Percentiles rank a stretch among this genome's conserved stretches.
phyloP scores from a whole-genome alignment of 2,113 vertebrate genomes.

The Bujurquina vittata region DNA sequence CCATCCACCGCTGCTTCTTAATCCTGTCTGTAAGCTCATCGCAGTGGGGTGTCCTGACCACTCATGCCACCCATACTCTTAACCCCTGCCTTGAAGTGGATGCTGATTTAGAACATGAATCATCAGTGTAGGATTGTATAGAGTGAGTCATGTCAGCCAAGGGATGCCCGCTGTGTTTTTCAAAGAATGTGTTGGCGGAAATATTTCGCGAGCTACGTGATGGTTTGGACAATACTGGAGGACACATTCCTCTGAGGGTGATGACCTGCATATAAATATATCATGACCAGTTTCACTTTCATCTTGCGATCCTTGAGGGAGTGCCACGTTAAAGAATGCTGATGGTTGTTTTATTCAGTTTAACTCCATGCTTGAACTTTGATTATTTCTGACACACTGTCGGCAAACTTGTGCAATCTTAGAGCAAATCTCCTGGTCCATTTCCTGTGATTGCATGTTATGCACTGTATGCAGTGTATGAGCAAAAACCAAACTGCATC shows the following conservation, averaged over 20 bases:
- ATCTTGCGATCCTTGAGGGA: conserved; percentile 1
- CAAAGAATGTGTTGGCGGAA: conserved; percentile 49
- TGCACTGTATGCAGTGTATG: not conserved
- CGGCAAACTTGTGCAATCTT: not conserved
- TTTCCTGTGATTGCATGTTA: not conserved
- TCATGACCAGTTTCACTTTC: not conserved
- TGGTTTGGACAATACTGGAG: conserved; percentile 23
- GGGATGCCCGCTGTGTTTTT: conserved; percentile 63
- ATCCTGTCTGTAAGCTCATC: conserved; percentile 67
- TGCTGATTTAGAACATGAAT: conserved; percentile 62
- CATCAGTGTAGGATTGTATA: conserved; percentile 71
- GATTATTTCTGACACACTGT: not conserved
- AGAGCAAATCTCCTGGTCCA: not conserved
- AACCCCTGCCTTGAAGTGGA: conserved; percentile 59
- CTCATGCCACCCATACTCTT: conserved; percentile 68
- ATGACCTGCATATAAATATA: conserved; percentile 25
- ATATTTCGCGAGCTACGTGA: conserved; percentile 17
- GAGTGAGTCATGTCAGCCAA: conserved; percentile 65
- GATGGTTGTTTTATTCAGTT: not conserved
- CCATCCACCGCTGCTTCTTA: conserved; percentile 56
- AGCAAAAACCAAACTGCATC: not conserved
- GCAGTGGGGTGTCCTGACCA: conserved; percentile 65
- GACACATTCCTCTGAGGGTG: conserved; percentile 4
- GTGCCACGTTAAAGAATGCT: not conserved
- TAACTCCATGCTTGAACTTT: not conserved